Evolutionary conservation across 2,888 invertebrate species (phyloP), one percentile per base, ranked within the genome.

Genomic region (Aphodius granarius): DNA sequence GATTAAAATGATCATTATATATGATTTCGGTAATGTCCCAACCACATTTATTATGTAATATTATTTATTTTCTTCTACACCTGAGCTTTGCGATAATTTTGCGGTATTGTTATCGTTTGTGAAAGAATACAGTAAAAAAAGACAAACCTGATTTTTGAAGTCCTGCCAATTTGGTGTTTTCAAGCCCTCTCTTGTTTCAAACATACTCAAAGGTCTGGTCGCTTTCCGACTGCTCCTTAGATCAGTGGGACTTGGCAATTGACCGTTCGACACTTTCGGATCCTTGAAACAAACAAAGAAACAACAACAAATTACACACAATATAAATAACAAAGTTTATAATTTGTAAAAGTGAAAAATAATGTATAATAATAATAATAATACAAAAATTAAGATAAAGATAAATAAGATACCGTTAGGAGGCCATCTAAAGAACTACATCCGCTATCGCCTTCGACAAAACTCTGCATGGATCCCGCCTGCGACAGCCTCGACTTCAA

Each of bases 121-220:
- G 2, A n/a, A 72, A 16, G 72, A 21, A 71, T 76, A 23, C n/a
- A 75, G 5, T 20, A 23, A 63, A 16, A 63, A 43, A 43, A 43
- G 43, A 43, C 43, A 43, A 43, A 83, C 84, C 79, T 87, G 86
- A 80, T 84, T 84, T 81, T 87, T 87, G 76, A 86, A 79, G 2
- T 83, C 81, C 76, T 87, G 87, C 85, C 87, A 87, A 80, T 87
- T 86, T 0, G 84, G 82, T 16, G 84, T 85, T 80, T 84, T 84
- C 3, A 86, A 79, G 23, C 93, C 93, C 88, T 95, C 92, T 81
- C 95, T 91, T 80, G 94, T 91, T 87, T 95, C 95, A 87, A 93
- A 96, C 95, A 96, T 95, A 88, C 95, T 95, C 81, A 93, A 94
- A 82, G 95, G 95, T 83, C 95, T 89, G 86, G 72, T 74, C 15